Evolutionary conservation across 2,113 vertebrate genomes (phyloP).

Genomic region (Toxotes chatareus): DNA sequence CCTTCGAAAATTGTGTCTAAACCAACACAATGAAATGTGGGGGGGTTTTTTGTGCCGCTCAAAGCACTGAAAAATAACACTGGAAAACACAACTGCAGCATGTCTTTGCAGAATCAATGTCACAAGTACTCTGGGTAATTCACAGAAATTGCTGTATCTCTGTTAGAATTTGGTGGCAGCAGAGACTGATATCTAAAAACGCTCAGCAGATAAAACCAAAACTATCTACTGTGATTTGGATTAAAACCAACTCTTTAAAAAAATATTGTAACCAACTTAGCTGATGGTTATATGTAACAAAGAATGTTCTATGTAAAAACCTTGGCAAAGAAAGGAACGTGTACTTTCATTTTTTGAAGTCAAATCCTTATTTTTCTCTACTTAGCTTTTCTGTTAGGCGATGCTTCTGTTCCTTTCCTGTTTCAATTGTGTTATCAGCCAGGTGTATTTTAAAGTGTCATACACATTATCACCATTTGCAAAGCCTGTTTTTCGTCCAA

Average conservation of each 20-base stretch:
- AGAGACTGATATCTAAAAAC: not conserved
- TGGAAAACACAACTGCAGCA: not conserved
- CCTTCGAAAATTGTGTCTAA: not conserved
- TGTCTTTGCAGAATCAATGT: not conserved
- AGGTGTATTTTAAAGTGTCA: not conserved
- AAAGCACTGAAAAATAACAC: not conserved
- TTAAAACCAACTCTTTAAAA: not conserved
- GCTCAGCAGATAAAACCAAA: not conserved
- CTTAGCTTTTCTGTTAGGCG: not conserved
- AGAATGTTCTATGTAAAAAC: not conserved
- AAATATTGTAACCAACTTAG: not conserved
- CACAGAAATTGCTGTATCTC: not conserved
- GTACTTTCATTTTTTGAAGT: not conserved
- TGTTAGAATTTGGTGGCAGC: not conserved
- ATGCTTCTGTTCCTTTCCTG: not conserved
- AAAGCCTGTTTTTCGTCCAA: conserved; percentile 7
- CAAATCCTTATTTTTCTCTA: not conserved
- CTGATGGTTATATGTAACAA: not conserved
- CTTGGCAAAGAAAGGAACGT: not conserved
- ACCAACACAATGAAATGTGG: not conserved
- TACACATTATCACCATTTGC: not conserved
- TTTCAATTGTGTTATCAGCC: not conserved
- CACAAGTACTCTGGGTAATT: not conserved
- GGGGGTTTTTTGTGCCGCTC: not conserved
- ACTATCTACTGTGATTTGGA: not conserved